phyloP scores from a whole-genome alignment of 2,797 vertebrate species.

The Ataeniobius toweri region DNA sequence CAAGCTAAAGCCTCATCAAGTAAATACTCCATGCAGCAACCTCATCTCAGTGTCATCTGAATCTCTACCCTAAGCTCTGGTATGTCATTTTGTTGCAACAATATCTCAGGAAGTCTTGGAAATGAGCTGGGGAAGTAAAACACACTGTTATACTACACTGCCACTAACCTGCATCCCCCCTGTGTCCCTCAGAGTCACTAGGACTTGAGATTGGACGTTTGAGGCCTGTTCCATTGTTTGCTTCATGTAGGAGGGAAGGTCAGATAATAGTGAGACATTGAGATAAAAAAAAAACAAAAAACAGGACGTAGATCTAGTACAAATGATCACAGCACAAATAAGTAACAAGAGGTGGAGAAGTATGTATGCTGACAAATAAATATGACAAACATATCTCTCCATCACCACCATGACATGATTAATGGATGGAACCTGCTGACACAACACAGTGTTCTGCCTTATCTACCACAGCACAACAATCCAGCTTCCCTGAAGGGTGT shows the following conservation, averaged over 20 bases:
- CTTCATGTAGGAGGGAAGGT: slow-evolving; percentile 70
- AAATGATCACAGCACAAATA: slow-evolving; percentile 31
- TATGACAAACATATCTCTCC: slow-evolving; percentile 4
- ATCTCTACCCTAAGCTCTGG: slow-evolving; percentile 28
- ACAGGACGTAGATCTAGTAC: slow-evolving; percentile 44
- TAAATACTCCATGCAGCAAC: slow-evolving; percentile 29
- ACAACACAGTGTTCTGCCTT: slow-evolving; percentile 5
- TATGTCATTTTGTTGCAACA: neutral
- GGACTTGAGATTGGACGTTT: slow-evolving; percentile 61
- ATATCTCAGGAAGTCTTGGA: slow-evolving; percentile 1
- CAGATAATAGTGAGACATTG: slow-evolving; percentile 60
- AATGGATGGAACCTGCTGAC: slow-evolving; percentile 21
- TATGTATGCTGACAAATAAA: neutral
- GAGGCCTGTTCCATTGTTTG: slow-evolving; percentile 66
- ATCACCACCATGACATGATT: neutral
- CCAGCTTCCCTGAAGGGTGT: slow-evolving; percentile 45
- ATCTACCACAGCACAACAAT: slow-evolving; percentile 20
- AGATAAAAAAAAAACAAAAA: slow-evolving; percentile 26
- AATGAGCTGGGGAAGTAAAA: slow-evolving; percentile 46
- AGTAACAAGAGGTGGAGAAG: slow-evolving; percentile 25
- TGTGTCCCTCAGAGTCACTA: slow-evolving; percentile 60
- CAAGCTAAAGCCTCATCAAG: neutral
- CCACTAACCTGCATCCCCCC: slow-evolving; percentile 73
- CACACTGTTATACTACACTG: slow-evolving; percentile 63
- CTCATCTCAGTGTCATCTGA: slow-evolving; percentile 42